Conservation (phyloP, 2,888 invertebrate species). For the Dendrolimus pini region DNA sequence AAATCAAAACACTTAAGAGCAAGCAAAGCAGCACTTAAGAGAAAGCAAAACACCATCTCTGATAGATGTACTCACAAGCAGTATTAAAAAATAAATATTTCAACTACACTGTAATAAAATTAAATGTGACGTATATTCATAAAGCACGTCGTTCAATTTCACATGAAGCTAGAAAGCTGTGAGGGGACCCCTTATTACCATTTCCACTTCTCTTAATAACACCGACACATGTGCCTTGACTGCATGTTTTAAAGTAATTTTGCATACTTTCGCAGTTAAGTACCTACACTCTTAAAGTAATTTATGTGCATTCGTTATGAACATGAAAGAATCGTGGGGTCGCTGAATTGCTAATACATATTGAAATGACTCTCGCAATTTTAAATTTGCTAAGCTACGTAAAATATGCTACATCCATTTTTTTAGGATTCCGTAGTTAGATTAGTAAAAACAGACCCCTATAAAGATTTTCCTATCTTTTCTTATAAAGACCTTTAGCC, state of each 20-base stretch:
- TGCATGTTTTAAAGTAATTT: slow-evolving; percentile 40
- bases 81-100: not conserved
- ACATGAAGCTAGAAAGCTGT: not conserved
- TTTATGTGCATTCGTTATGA: slow-evolving; percentile 55
- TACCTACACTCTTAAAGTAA: slow-evolving; percentile 42
- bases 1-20: too few relatives aligned
- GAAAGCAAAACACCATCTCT: too few relatives aligned
- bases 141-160: too few relatives aligned
- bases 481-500: too few relatives aligned
- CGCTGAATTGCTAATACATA: slow-evolving; percentile 24
- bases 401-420: not conserved
- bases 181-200: slow-evolving; percentile 32
- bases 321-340: slow-evolving; percentile 35
- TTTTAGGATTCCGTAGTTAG: not conserved
- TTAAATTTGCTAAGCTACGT: not conserved
- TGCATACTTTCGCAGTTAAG: slow-evolving; percentile 50
- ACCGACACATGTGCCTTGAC: slow-evolving; percentile 34
- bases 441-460: too few relatives aligned
- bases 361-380: slow-evolving; percentile 1
- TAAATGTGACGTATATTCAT: too few relatives aligned
- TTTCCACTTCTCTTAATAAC: slow-evolving; percentile 51
- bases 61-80: too few relatives aligned
- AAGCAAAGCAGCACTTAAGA: too few relatives aligned
- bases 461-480: too few relatives aligned
- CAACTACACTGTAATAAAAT: not conserved